A percentile compares a stretch with the other conserved stretches of the same genome.
These are phyloP conservation scores for Piaya cayana DNA, from an alignment of 2,113 vertebrate species.

Conservation along the genomic window DNA sequence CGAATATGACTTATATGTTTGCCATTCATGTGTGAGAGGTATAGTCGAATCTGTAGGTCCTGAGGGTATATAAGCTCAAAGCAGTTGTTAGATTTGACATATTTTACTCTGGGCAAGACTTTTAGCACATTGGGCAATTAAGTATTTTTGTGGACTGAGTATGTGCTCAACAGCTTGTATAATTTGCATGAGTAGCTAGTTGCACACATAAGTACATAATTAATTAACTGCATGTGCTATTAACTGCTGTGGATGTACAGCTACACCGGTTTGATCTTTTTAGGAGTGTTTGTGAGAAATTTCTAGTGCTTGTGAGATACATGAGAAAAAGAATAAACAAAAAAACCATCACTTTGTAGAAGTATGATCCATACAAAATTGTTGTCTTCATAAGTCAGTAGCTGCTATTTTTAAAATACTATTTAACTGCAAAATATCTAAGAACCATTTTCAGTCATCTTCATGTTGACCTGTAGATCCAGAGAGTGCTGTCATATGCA, in stretches of 20 bases:
- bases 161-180: background rate
- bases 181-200: conserved; percentile 8
- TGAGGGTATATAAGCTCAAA: background rate
- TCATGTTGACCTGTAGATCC: background rate
- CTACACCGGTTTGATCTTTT: background rate
- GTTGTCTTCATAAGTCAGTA: background rate
- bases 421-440: background rate
- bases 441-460: background rate
- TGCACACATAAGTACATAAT: conserved; percentile 11
- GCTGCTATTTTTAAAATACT: background rate
- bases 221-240: conserved; percentile 40
- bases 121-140: background rate
- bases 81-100: background rate
- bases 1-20: background rate
- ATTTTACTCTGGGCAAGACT: background rate
- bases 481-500: background rate
- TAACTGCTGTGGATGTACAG: background rate
- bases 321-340: background rate
- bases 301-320: background rate
- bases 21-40: background rate
- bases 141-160: background rate
- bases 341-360: background rate
- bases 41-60: background rate
- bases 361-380: background rate
- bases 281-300: background rate